Evolutionary conservation across 2,888 invertebrate genomes (phyloP), one percentile per base, ranked within the genome.

Genomic region (Heliconius ethilla): DNA sequence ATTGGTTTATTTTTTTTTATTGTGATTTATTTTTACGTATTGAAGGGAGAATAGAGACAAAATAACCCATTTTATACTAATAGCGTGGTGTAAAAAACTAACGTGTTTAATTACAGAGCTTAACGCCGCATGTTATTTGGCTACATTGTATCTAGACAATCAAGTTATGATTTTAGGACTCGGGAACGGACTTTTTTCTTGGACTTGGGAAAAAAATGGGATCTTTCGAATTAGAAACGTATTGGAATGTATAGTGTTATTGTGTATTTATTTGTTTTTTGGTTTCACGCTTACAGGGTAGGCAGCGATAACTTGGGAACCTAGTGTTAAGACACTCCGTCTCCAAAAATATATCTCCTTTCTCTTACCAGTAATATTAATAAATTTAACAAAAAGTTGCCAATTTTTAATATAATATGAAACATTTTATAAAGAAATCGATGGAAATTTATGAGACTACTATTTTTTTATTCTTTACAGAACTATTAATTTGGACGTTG

Each of bases 401-500:
- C 6, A 33, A 27, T 63, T 40, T 65, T 73, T 18, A 27, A 59
- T 45, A 45, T 22, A 29, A 45, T 11, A 7, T 73, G 27, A 63
- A 15, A 65, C 2, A 27, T 45, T 45, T 27, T 74, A 74, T 65
- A 22, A 27, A 40, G 40, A 74, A 74, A 45, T 45, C 45, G 27
- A 65, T 45, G 27, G 62, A 74, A 65, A 45, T 40, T n/a, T 72
- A 25, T 22, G 37, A 74, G 63, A 65, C 74, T 13, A 29, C 27
- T 65, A 40, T 63, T 74, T 59, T 70, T 72, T 59, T 6, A 29
- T 74, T 65, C 27, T 63, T 74, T 27, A 72, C 37, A 69, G 33
- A 66, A 67, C 70, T 82, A 79, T 81, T 80, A 77, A 79, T 78
- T 81, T 69, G 33, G 70, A 74, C 76, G 78, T 76, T 79, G 80